A percentile compares a stretch with the other conserved stretches of the same genome.
These are phyloP conservation scores for Clarias batrachus DNA, from an alignment of 2,113 vertebrate genomes.

Conservation along the genomic window DNA sequence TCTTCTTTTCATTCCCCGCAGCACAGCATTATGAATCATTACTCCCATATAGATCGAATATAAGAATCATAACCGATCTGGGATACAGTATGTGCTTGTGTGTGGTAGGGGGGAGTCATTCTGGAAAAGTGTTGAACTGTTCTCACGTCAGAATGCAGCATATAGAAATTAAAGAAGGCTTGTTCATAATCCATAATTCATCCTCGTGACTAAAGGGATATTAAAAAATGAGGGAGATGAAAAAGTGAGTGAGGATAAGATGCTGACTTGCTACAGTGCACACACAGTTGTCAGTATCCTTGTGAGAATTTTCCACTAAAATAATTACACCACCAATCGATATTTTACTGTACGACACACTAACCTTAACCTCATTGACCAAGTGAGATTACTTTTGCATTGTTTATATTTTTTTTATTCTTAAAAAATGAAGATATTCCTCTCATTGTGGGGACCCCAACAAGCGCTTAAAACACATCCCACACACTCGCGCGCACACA, in stretches of 20 bases:
- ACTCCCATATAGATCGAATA: not conserved
- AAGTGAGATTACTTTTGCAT: not conserved
- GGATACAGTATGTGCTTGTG: not conserved
- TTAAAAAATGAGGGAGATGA: slow-evolving; percentile 3
- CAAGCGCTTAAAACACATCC: not conserved
- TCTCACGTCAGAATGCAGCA: not conserved
- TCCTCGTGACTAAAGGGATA: slow-evolving; percentile 28
- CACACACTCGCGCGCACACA: not conserved
- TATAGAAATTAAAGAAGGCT: slow-evolving; percentile 4
- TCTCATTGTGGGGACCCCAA: not conserved
- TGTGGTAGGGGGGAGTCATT: not conserved
- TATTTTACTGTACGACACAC: not conserved
- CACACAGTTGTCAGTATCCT: not conserved
- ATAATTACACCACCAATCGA: not conserved
- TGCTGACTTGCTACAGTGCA: not conserved
- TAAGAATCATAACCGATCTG: not conserved
- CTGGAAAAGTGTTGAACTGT: not conserved
- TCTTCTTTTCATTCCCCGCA: not conserved
- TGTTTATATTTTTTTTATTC: not conserved
- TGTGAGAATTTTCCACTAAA: not conserved
- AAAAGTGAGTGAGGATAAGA: not conserved
- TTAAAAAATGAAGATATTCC: not conserved
- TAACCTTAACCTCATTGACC: not conserved
- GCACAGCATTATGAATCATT: slow-evolving; percentile 14
- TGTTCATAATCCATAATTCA: slow-evolving; percentile 4